These are phyloP conservation scores for Ooceraea biroi DNA, from an alignment of 1,140 invertebrate species.

Conservation along the genomic window DNA sequence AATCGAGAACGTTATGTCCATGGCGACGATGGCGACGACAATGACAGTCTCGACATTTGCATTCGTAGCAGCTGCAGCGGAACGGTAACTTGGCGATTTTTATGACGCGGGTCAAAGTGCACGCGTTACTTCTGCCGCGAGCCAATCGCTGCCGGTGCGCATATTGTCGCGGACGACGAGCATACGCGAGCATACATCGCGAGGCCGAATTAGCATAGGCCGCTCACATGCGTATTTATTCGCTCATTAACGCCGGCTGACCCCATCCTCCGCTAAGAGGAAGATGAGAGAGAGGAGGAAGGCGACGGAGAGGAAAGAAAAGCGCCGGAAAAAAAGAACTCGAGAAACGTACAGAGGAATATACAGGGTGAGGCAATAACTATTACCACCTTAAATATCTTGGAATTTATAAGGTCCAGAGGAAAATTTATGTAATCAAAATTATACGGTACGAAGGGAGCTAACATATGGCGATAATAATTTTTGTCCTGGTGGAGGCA, in stretches of 20 bases:
- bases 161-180: constrained; percentile 57
- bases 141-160: constrained; percentile 67
- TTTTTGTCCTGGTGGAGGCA: too few species aligned
- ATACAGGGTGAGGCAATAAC: too few species aligned
- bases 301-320: background rate
- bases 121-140: constrained; percentile 69
- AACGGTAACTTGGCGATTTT: constrained; percentile 78
- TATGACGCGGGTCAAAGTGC: constrained; percentile 79
- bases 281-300: background rate
- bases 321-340: background rate
- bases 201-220: constrained; percentile 72
- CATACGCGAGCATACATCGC: constrained; percentile 18
- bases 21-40: constrained; percentile 22
- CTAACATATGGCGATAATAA: too few species aligned
- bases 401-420: too few species aligned
- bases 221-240: constrained; percentile 73
- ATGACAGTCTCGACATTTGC: constrained; percentile 72
- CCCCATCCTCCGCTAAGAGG: constrained; percentile 29
- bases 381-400: too few species aligned
- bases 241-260: constrained; percentile 64
- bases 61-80: constrained; percentile 77
- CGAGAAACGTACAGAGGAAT: constrained; percentile 19
- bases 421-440: too few species aligned
- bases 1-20: constrained; percentile 21
- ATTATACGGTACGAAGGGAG: too few species aligned